Percentiles rank a stretch among this genome's conserved stretches.
Evolutionary conservation across 2,888 invertebrate species (phyloP).

Genomic region (Drosophila emarginata): DNA sequence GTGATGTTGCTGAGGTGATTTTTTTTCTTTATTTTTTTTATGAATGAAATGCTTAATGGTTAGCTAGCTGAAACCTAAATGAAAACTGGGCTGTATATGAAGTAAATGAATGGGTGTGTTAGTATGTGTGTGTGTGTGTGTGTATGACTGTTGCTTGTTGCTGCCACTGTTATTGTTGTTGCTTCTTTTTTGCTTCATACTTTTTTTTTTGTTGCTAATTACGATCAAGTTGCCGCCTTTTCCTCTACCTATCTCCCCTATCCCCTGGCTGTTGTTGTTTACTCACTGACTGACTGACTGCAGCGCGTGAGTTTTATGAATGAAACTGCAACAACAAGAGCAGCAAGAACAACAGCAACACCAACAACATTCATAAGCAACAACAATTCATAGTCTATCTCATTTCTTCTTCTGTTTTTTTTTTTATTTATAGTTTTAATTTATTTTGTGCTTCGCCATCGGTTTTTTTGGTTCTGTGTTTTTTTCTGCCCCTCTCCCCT

Average conservation of each 20-base stretch:
- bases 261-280: constrained; percentile 36
- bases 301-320: constrained; percentile 67
- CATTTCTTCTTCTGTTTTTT: constrained; percentile 33
- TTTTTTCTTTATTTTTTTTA: constrained; percentile 35
- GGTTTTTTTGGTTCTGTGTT: constrained; percentile 13
- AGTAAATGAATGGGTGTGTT: not conserved
- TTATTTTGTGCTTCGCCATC: constrained; percentile 62
- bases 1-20: constrained; percentile 40
- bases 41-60: constrained; percentile 55
- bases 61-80: constrained; percentile 34
- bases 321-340: constrained; percentile 47
- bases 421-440: constrained; percentile 61
- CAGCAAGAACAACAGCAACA: constrained; percentile 18
- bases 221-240: constrained; percentile 52
- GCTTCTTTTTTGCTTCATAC: constrained; percentile 15
- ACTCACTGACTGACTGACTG: constrained; percentile 40
- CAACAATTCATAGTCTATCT: constrained; percentile 24
- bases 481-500: too few relatives aligned
- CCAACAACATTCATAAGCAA: constrained; percentile 14
- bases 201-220: constrained; percentile 54
- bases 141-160: constrained; percentile 5
- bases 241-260: not conserved
- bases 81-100: constrained; percentile 28
- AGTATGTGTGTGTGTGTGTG: constrained; percentile 25
- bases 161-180: too few relatives aligned